A percentile compares a stretch with the other conserved stretches of the same genome.
These are phyloP conservation scores for Cyanocitta stelleri DNA, from an alignment of 2,113 vertebrate species.

Conservation along the genomic window DNA sequence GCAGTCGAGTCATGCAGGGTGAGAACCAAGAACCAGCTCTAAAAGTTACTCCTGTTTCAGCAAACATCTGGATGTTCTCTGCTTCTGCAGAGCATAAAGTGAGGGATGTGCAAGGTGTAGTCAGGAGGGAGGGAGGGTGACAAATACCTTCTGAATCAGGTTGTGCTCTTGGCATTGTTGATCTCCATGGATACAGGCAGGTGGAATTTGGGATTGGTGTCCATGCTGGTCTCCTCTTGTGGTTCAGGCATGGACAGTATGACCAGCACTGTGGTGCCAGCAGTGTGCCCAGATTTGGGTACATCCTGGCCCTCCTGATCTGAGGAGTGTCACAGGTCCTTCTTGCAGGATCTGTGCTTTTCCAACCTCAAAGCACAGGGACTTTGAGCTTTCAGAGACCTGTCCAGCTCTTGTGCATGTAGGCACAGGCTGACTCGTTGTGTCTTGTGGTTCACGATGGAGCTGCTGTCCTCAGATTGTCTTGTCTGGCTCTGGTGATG, in stretches of 20 bases:
- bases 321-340: neutral
- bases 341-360: neutral
- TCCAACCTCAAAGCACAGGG: neutral
- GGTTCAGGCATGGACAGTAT: neutral
- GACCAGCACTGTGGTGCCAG: neutral
- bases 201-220: neutral
- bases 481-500: neutral
- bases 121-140: neutral
- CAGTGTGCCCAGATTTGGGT: neutral
- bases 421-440: neutral
- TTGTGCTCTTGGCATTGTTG: neutral
- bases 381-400: neutral
- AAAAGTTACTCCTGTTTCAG: neutral
- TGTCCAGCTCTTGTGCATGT: neutral
- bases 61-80: neutral
- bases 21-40: neutral
- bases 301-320: neutral
- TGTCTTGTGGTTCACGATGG: accelerated
- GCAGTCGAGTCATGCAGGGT: accelerated
- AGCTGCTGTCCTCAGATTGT: neutral
- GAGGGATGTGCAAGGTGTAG: neutral
- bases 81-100: neutral
- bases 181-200: neutral
- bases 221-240: neutral
- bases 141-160: neutral